These are phyloP conservation scores for Lagopus muta DNA, from an alignment of 2,113 vertebrate species.

Conservation along the genomic window DNA sequence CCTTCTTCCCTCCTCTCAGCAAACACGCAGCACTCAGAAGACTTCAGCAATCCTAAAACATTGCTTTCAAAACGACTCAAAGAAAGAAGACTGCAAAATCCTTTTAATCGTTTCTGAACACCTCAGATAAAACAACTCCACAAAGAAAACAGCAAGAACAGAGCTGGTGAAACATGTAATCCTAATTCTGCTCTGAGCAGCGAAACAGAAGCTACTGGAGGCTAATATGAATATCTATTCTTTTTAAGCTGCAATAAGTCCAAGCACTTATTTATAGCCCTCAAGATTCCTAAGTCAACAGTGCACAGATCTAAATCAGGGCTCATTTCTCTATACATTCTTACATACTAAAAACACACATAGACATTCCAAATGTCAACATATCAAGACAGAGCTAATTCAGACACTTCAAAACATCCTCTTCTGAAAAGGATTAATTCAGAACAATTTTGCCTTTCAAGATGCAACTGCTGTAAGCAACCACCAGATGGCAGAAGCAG, in stretches of 20 bases:
- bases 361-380: slow-evolving; percentile 59
- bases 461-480: slow-evolving; percentile 42
- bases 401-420: slow-evolving; percentile 35
- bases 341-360: slow-evolving; percentile 42
- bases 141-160: not conserved
- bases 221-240: not conserved
- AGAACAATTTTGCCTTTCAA: slow-evolving; percentile 63
- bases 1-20: not conserved
- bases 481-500: slow-evolving; percentile 84
- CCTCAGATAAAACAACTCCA: not conserved
- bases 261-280: slow-evolving; percentile 9
- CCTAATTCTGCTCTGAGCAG: not conserved
- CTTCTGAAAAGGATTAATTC: slow-evolving; percentile 61
- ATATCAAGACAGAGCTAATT: slow-evolving; percentile 62
- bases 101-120: not conserved
- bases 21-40: not conserved
- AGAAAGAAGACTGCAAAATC: not conserved
- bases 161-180: not conserved
- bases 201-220: slow-evolving; percentile 12
- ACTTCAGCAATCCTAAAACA: not conserved
- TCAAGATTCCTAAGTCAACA: slow-evolving; percentile 14
- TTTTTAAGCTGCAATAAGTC: slow-evolving; percentile 37
- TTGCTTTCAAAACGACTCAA: not conserved
- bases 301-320: slow-evolving; percentile 33
- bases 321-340: slow-evolving; percentile 23